Percentiles rank a stretch among this genome's conserved stretches.
Evolutionary conservation across 2,113 vertebrate genomes (phyloP).

Genomic region (Perca schrenkii): DNA sequence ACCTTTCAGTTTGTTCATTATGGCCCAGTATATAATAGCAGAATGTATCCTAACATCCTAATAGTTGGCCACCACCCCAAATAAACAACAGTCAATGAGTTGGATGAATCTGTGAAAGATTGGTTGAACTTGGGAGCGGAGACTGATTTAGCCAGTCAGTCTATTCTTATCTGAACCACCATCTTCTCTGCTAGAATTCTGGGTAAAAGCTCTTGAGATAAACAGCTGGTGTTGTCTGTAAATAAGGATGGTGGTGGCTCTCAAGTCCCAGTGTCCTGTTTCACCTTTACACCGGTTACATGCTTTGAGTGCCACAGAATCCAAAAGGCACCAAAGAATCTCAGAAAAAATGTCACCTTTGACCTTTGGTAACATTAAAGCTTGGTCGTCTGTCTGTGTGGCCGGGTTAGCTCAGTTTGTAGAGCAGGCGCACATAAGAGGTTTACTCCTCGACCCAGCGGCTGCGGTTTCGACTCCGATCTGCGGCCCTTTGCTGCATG

Average conservation of each 20-base stretch:
- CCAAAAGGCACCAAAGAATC: background rate
- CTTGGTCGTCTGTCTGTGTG: background rate
- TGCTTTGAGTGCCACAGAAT: conserved; percentile 37
- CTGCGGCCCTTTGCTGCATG: too few species aligned
- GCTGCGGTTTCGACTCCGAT: too few species aligned
- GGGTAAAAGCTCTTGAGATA: conserved; percentile 32
- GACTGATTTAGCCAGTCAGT: background rate
- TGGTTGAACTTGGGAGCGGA: background rate
- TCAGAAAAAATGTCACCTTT: conserved; percentile 41
- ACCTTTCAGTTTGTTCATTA: conserved; percentile 44
- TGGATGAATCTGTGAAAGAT: conserved; percentile 6
- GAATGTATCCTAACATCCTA: conserved; percentile 8
- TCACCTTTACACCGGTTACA: conserved; percentile 13
- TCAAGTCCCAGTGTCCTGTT: conserved; percentile 44
- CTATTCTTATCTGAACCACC: background rate
- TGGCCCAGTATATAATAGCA: conserved; percentile 35
- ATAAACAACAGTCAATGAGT: background rate
- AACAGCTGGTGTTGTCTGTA: conserved; percentile 67
- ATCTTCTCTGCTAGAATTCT: conserved; percentile 3
- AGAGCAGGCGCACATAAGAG: too few species aligned
- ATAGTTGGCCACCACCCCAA: background rate
- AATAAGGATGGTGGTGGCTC: conserved; percentile 50
- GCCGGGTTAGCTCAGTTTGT: too few species aligned
- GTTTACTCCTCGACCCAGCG: too few species aligned
- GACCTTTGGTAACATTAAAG: conserved; percentile 29